Conservation (phyloP, 92 coral and sea anemone species). For the Blastomussa wellsi region DNA sequence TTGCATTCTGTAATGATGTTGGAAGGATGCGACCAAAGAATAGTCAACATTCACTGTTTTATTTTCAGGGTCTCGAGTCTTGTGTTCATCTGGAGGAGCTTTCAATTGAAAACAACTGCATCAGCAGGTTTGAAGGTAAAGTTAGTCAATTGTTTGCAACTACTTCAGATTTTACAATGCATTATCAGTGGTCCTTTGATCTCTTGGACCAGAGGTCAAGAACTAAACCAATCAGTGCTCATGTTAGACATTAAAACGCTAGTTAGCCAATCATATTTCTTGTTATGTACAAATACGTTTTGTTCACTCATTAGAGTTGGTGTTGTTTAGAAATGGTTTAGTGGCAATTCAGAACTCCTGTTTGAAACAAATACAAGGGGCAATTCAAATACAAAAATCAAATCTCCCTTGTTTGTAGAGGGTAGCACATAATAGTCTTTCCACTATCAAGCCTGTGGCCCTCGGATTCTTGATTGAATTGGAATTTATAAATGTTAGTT, state of each 20-base stretch:
- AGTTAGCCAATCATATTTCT: not conserved
- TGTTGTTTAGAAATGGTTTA: not conserved
- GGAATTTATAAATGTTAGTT: too few species aligned
- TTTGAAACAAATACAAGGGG: not conserved
- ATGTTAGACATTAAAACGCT: not conserved
- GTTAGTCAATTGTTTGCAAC: not conserved
- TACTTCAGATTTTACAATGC: not conserved
- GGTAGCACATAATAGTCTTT: too few species aligned
- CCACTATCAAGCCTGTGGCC: too few species aligned
- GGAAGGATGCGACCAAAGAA: not conserved
- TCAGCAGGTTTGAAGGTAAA: conserved; percentile 91
- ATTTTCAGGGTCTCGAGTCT: conserved; percentile 75
- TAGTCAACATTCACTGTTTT: not conserved
- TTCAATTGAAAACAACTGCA: conserved; percentile 84
- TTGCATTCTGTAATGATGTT: too few species aligned
- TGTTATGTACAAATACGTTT: not conserved
- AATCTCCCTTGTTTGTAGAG: too few species aligned
- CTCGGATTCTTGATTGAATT: too few species aligned
- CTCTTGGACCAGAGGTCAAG: not conserved
- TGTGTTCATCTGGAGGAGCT: conserved; percentile 84
- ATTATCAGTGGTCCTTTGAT: not conserved
- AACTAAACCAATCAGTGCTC: not conserved
- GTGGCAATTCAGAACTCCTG: not conserved
- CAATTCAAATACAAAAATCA: too few species aligned
- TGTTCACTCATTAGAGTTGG: not conserved